These are phyloP conservation scores for Octonoba sinensis DNA, from an alignment of 2,888 invertebrate species.

Conservation along the genomic window DNA sequence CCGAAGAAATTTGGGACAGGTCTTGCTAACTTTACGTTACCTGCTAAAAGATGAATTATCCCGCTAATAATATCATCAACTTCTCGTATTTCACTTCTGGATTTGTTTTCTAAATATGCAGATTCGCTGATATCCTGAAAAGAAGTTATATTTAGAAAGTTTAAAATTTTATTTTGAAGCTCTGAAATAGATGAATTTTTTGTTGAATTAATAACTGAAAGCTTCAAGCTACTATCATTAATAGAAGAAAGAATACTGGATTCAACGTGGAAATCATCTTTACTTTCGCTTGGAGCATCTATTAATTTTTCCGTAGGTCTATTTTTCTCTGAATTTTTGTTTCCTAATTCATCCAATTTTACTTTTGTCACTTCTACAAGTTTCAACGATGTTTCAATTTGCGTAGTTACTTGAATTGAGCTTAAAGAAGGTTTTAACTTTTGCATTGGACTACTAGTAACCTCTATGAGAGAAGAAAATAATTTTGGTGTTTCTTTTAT, in stretches of 20 bases:
- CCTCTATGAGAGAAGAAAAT: neutral
- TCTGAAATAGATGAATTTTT: neutral
- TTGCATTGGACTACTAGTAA: too few species aligned
- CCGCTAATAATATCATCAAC: slow-evolving; percentile 89
- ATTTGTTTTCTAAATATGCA: slow-evolving; percentile 29
- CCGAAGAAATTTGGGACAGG: slow-evolving; percentile 68
- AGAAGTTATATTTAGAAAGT: neutral
- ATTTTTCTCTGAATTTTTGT: neutral
- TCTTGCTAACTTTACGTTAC: slow-evolving; percentile 82
- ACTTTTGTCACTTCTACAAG: neutral
- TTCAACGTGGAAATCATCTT: too few species aligned
- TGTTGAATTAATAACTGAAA: neutral
- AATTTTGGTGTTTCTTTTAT: neutral
- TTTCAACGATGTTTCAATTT: too few species aligned
- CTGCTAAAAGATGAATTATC: slow-evolving; percentile 89
- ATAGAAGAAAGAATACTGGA: too few species aligned
- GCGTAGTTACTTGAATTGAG: too few species aligned
- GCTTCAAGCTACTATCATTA: neutral
- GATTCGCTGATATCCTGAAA: slow-evolving; percentile 35
- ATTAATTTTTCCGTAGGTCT: too few species aligned
- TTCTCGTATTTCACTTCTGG: slow-evolving; percentile 61
- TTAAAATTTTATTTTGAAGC: neutral
- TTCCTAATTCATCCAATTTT: neutral
- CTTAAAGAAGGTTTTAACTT: too few species aligned
- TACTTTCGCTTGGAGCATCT: too few species aligned